A percentile compares a stretch with the other conserved stretches of the same genome.
These are phyloP conservation scores for Tiliacea aurago DNA, from an alignment of 2,888 invertebrate species.

Conservation along the genomic window DNA sequence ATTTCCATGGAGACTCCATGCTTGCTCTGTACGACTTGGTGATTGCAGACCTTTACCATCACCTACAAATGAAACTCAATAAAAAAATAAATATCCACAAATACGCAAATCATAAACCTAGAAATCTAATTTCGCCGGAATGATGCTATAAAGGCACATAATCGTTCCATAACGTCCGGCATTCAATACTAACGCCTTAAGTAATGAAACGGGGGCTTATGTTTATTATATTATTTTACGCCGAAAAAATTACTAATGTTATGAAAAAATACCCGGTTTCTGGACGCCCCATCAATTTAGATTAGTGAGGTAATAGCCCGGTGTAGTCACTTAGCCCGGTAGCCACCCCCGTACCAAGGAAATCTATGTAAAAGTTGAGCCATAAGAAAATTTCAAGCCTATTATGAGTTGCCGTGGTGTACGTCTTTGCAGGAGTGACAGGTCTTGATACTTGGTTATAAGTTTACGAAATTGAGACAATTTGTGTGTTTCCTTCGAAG, in stretches of 20 bases:
- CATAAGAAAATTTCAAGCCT: slow-evolving; percentile 89
- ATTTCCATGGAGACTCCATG: too few species aligned
- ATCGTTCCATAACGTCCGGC: slow-evolving; percentile 76
- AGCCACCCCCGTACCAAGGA: slow-evolving; percentile 85
- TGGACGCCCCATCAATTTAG: slow-evolving; percentile 90
- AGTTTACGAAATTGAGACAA: too few species aligned
- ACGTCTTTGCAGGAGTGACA: slow-evolving; percentile 61
- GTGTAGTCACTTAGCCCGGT: slow-evolving; percentile 75
- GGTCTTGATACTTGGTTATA: slow-evolving; percentile 75
- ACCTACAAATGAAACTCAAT: slow-evolving; percentile 6
- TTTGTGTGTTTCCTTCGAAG: too few species aligned
- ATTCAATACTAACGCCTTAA: slow-evolving; percentile 81
- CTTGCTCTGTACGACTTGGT: too few species aligned
- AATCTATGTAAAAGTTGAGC: slow-evolving; percentile 87
- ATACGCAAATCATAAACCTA: slow-evolving; percentile 61
- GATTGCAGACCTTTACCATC: not conserved
- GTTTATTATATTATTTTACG: slow-evolving; percentile 89
- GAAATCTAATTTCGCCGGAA: slow-evolving; percentile 71
- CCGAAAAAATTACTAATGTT: slow-evolving; percentile 88
- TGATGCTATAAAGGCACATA: slow-evolving; percentile 73
- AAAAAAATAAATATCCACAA: slow-evolving; percentile 46
- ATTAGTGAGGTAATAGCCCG: slow-evolving; percentile 87
- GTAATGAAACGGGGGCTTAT: slow-evolving; percentile 85
- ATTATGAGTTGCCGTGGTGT: slow-evolving; percentile 85
- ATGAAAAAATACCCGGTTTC: slow-evolving; percentile 87